A percentile compares a stretch with the other conserved stretches of the same genome.
These are phyloP conservation scores for Ecliptopera silaceata DNA, from an alignment of 2,888 invertebrate genomes.

Conservation along the genomic window DNA sequence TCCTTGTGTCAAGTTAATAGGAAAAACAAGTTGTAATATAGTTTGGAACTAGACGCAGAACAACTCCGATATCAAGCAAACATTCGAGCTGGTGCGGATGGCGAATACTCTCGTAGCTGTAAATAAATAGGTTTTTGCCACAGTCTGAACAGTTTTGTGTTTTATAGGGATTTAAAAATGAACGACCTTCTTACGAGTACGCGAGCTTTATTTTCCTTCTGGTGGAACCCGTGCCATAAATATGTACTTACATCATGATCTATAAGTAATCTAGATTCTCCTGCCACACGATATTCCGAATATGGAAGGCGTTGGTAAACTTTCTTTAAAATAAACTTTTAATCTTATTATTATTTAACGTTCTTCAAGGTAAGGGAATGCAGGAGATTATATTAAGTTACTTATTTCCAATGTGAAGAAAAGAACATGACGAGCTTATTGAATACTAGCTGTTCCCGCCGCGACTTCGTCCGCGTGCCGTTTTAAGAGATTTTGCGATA, in stretches of 20 bases:
- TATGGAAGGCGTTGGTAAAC: conserved; percentile 2
- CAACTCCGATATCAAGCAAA: no score
- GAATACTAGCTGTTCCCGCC: no score
- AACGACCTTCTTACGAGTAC: background rate
- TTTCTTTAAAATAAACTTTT: conserved; percentile 3
- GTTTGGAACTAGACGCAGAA: no score
- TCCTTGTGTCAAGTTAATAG: no score
- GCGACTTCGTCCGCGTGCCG: no score
- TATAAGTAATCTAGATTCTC: conserved; percentile 7
- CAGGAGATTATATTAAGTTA: conserved; percentile 1
- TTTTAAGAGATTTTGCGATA: no score
- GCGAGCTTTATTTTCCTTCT: background rate
- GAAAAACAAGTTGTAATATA: no score
- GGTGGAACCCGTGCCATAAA: background rate
- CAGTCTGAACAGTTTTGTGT: background rate
- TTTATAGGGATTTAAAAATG: background rate
- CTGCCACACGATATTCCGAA: background rate
- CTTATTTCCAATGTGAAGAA: conserved; percentile 2
- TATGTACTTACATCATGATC: conserved; percentile 4
- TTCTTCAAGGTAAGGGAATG: conserved; percentile 10
- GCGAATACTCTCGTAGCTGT: no score
- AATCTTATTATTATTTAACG: conserved; percentile 10
- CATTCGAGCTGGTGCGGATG: no score
- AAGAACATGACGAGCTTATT: conserved; percentile 6
- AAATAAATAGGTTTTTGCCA: no score